A percentile compares a stretch with the other conserved stretches of the same genome.
Conservation (phyloP, 2,888 invertebrate genomes). For the Cantharis rustica region DNA sequence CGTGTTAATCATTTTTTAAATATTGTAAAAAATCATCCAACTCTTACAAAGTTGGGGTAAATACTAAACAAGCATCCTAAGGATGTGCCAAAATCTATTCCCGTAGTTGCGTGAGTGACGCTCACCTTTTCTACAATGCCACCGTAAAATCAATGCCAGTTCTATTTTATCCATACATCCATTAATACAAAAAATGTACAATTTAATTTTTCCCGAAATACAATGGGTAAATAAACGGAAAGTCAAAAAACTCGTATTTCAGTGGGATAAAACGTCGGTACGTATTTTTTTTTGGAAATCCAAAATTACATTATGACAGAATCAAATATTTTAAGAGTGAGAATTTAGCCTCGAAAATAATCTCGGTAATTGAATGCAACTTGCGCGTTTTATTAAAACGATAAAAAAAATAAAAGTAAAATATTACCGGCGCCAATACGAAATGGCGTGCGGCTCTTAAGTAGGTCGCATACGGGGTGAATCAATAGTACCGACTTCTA, state of each 20-base stretch:
- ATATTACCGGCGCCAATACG: background rate
- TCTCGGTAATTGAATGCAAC: background rate
- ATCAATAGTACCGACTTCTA: background rate
- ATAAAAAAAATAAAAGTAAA: background rate
- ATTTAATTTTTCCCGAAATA: background rate
- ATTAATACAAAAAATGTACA: background rate
- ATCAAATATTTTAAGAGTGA: background rate
- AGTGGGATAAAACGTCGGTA: background rate
- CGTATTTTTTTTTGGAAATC: background rate
- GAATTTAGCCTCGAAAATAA: background rate
- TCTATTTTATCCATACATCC: background rate
- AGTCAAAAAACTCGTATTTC: background rate
- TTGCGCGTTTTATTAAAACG: background rate
- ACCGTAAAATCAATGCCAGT: slow-evolving; percentile 3
- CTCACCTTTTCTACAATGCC: slow-evolving; percentile 14
- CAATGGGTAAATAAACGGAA: no score
- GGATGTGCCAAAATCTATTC: slow-evolving; percentile 51
- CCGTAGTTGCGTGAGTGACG: slow-evolving; percentile 34
- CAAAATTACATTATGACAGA: background rate
- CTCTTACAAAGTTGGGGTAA: slow-evolving; percentile 13
- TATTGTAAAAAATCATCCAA: slow-evolving; percentile 9
- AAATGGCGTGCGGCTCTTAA: background rate
- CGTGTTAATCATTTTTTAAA: background rate
- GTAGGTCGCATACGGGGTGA: background rate
- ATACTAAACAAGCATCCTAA: slow-evolving; percentile 28